Evolutionary conservation across 2,797 vertebrate species (phyloP).

Genomic region (Telmatherina bonti): DNA sequence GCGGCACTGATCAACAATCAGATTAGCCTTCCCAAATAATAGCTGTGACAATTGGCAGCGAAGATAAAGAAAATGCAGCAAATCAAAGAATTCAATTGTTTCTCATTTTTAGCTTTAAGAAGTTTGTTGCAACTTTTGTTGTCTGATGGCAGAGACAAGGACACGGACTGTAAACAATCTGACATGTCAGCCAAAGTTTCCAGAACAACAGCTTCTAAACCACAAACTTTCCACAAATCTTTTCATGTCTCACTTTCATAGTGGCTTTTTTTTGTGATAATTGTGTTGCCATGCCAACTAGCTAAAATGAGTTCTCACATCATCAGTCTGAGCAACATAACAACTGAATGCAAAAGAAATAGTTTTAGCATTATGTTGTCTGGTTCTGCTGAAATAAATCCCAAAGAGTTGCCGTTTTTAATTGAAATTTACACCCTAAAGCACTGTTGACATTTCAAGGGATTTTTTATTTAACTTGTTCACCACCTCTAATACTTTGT

Average conservation of each 20-base stretch:
- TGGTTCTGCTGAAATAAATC: background rate
- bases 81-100: constrained; percentile 1
- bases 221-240: background rate
- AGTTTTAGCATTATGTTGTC: background rate
- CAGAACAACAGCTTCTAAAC: background rate
- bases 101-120: constrained; percentile 1
- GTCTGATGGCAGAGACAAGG: background rate
- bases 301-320: background rate
- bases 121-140: background rate
- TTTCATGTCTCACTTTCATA: background rate
- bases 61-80: constrained; percentile 15
- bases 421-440: too few relatives aligned
- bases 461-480: background rate
- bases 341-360: background rate
- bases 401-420: background rate
- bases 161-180: background rate
- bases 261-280: background rate
- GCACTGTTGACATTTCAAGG: too few relatives aligned
- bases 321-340: background rate
- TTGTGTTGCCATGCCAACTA: background rate
- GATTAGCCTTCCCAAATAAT: constrained; percentile 54
- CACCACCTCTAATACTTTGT: background rate
- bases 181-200: background rate
- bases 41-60: constrained; percentile 20
- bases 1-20: constrained; percentile 63